Base-by-base conservation (phyloP, 2,888 invertebrate genomes). In the Disparrhopalites patrizii region DNA sequence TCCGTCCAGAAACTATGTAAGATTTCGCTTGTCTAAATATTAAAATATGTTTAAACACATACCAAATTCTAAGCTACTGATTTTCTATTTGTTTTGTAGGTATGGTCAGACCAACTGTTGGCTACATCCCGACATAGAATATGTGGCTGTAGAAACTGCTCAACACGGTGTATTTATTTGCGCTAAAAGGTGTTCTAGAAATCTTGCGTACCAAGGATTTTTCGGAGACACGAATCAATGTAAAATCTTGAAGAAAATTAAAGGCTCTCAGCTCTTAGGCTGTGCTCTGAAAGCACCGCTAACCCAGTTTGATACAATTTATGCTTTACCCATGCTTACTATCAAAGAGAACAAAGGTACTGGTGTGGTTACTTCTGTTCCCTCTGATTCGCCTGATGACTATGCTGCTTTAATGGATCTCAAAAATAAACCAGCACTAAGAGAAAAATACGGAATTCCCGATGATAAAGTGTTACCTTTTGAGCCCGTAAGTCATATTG, bases 41-140 rank as follows among this genome's bases (percentile, higher is more conserved):
- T 10, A 15, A 36, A 36, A 36, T 13, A 13, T 36, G 38, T 36
- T 10, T 10, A 13, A 36, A 36, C 10, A 36, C 15, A 15, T 15
- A 15, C 10, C 15, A 36, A 15, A 15, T 36, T 36, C 15, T 15
- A 36, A 13, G 38, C 10, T 13, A 36, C 38, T n/a, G n/a, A 36
- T 13, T n/a, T n/a, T n/a, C n/a, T 30, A 8, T 20, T 31, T 55
- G 30, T 20, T 58, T 52, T 10, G 51, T 36, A 73, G 73, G 73
- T 73, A 97, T 78, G 99, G 99, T 0, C 99, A 99, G 82, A 99
- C 99, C 0, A 99, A 99, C 79, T 98, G 97, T 79, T 99, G 98
- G 96, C 80, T 99, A 3, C 90, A 90, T 77, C 99, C 99, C 0
- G 95, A 97, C 77, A 91, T 98, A 78, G 87, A 86, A 72, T 98